Evolutionary conservation across 1,140 invertebrate species (phyloP), one percentile per base, ranked within the genome.

Genomic region (Tyrophagus putrescentiae): DNA sequence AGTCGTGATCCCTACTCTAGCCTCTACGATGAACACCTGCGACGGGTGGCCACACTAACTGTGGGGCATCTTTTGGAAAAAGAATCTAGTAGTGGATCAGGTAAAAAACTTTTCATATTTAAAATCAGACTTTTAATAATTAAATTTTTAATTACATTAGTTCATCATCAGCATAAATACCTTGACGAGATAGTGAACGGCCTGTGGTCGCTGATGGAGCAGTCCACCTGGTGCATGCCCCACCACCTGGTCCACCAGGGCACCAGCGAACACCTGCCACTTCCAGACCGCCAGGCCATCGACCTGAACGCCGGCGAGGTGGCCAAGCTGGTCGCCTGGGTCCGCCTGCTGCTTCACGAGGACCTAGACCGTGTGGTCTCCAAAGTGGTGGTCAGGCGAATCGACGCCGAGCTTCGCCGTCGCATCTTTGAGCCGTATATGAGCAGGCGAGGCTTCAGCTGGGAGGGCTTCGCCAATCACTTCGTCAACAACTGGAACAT

Each of bases 401-500:
- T 57, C 54, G 28, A 57, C 25, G 45, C 45, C 57, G 54, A 57
- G 28, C 54, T 57, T 9, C 45, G 57, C 25, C 36, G 21, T 57
- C 9, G 54, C 13, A 60, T 57, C n/a, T 36, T 57, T 9, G 9
- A 50, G 21, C 31, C 9, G 9, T 57, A 45, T 57, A n/a, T 57
- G 54, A 45, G 9, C 28, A 39, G 21, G n/a, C 41, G 16, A 9
- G 21, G 57, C 54, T 57, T 45, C 25, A n/a, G 54, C 57, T 57
- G 54, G 54, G 28, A 41, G n/a, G 28, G 7, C 21, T 9, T 36
- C 11, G 9, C 9, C 11, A 18, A 31, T 48, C 48, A 52, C 48
- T 27, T 18, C 13, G 48, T 52, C 13, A 57, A 57, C 54, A 57
- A 57, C 21, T 57, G 54, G 54, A 57, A 57, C 54, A 57, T 60